Base-by-base conservation (phyloP, 2,797 vertebrate genomes). In the Gambelia wislizenii region DNA sequence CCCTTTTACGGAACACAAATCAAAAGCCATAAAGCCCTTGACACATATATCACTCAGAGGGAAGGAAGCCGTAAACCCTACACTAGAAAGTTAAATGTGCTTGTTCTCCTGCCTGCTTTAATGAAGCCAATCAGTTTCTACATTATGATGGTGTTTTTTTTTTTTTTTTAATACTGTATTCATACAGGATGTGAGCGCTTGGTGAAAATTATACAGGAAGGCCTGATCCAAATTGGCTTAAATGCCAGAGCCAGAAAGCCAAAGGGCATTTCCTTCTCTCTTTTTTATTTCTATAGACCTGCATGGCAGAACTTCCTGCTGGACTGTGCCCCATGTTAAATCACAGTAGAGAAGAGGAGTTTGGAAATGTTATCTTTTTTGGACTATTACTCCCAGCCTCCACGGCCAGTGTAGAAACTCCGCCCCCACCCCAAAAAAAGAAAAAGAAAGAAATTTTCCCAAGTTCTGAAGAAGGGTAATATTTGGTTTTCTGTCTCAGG, bases 31-130 rank as follows among this genome's bases (percentile, higher is more conserved):
- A 0, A 20, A 8, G 0, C 8, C 6, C 0, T 49, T 39, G 54
- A 67, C 6, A 91, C 1, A 0, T 0, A 6, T 10, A 27, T 44
- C 42, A 42, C 33, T 25, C 0, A 3, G 2, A 22, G 52, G 52
- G 85, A 54, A 0, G 47, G 69, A 94, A 6, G 75, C 4, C 12
- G 76, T 13, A 85, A 67, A 80, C 44, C 77, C 22, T 52, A 75
- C 33, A 20, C 56, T 54, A 12, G 36, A 56, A 90, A 75, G 52
- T 87, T 70, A 87, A 59, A 83, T 59, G 39, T 27, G 49, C 54
- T 47, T 70, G 84, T 83, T 87, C 54, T 22, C 47, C n/a, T 56
- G 69, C 14, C 75, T 72, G 54, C 18, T 5, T 86, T 78, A 77
- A 77, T 64, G 72, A 87, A 82, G 59, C 70, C 16, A 22, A 42